Conservation (phyloP, 2,797 vertebrate genomes). For the Picus viridis region DNA sequence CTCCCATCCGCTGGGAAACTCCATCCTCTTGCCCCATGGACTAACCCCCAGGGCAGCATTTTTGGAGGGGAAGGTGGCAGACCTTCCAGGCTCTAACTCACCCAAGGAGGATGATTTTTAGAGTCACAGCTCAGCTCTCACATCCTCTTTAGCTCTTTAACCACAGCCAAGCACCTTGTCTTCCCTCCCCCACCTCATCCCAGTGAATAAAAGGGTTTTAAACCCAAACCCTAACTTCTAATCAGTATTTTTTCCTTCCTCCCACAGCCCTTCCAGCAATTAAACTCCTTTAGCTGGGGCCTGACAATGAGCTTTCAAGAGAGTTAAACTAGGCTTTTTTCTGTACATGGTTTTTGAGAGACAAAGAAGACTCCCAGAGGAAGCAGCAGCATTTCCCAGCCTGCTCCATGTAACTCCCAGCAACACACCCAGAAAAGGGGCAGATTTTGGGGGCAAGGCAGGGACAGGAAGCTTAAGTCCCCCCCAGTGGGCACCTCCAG, state of each 20-base stretch:
- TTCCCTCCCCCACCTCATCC: background rate
- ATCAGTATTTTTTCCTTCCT: background rate
- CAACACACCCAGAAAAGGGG: background rate
- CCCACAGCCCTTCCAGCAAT: background rate
- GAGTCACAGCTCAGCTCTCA: background rate
- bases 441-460: background rate
- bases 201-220: background rate
- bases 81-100: background rate
- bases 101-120: background rate
- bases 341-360: background rate
- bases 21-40: background rate
- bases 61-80: background rate
- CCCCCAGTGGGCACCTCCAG: background rate
- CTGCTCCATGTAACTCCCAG: background rate
- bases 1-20: background rate
- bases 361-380: background rate
- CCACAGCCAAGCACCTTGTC: background rate
- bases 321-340: background rate
- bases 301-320: background rate
- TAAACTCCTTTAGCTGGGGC: background rate
- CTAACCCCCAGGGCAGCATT: background rate
- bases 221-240: background rate
- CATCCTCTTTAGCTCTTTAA: background rate
- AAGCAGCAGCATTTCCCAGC: background rate
- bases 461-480: accelerated